Conservation (phyloP, 2,888 invertebrate genomes). For the Selenia dentaria region DNA sequence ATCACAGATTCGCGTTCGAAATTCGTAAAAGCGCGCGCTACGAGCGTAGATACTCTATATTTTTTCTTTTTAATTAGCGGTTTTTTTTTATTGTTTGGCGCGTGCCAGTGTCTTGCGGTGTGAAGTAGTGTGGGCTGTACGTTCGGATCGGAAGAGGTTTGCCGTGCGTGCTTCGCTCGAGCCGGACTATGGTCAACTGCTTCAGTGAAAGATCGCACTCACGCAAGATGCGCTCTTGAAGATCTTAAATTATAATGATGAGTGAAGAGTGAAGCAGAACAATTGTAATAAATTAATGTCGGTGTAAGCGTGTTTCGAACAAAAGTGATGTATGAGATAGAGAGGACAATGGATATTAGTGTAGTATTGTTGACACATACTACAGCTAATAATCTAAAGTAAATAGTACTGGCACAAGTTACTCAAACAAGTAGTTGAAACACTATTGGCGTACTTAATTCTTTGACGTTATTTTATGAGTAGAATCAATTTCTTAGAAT, state of each 20-base stretch:
- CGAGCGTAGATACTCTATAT: slow-evolving; percentile 21
- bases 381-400: too few relatives aligned
- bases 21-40: slow-evolving; percentile 37
- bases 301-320: background rate
- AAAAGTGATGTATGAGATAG: background rate
- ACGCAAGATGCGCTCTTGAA: slow-evolving; percentile 31
- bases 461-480: too few relatives aligned
- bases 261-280: slow-evolving; percentile 7
- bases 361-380: background rate
- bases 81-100: slow-evolving; percentile 46
- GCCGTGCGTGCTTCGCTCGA: slow-evolving; percentile 58
- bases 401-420: too few relatives aligned
- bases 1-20: slow-evolving; percentile 42
- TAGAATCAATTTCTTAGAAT: too few relatives aligned
- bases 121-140: slow-evolving; percentile 30
- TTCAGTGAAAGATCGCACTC: slow-evolving; percentile 43
- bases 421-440: too few relatives aligned
- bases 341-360: background rate
- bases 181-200: slow-evolving; percentile 81
- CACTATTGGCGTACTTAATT: too few relatives aligned
- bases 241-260: slow-evolving; percentile 29
- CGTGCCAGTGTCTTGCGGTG: slow-evolving; percentile 43
- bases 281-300: slow-evolving; percentile 7
- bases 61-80: slow-evolving; percentile 39
- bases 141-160: background rate